Evolutionary conservation across 2,797 vertebrate species (phyloP).

Genomic region (Pachyuromys duprasi): DNA sequence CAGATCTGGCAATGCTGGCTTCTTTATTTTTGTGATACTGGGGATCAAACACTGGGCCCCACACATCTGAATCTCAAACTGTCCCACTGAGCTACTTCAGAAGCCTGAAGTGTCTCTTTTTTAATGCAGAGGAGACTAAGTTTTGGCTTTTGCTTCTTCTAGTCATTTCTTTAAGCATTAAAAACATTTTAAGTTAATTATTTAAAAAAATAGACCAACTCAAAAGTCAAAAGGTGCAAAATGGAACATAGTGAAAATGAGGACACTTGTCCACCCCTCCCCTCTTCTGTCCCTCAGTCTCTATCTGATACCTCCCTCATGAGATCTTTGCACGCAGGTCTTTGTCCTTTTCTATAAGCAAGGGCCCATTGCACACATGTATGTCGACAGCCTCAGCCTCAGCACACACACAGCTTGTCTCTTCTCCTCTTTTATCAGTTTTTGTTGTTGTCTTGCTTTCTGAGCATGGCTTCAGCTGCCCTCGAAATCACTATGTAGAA

Average conservation of each 20-base stretch:
- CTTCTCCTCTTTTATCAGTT: background rate
- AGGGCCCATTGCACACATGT: background rate
- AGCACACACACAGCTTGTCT: background rate
- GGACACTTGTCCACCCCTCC: background rate
- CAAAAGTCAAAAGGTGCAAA: constrained; percentile 7
- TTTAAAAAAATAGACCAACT: constrained; percentile 19
- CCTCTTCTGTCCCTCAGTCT: background rate
- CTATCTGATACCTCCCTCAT: background rate
- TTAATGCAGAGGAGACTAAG: background rate
- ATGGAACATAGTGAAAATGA: background rate
- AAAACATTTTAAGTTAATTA: background rate
- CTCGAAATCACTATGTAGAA: background rate
- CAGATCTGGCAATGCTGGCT: background rate
- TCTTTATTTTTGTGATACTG: background rate
- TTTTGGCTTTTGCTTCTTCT: background rate
- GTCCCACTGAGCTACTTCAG: background rate
- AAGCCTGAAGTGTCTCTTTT: background rate
- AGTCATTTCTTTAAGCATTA: background rate
- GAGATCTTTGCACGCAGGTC: background rate
- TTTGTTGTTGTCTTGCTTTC: background rate
- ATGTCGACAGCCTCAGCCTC: background rate
- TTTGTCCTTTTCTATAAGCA: background rate
- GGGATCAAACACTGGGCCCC: background rate
- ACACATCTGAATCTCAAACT: background rate
- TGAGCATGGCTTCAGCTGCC: background rate